Evolutionary conservation across 2,113 vertebrate genomes (phyloP).

Genomic region (Climacteris rufus): DNA sequence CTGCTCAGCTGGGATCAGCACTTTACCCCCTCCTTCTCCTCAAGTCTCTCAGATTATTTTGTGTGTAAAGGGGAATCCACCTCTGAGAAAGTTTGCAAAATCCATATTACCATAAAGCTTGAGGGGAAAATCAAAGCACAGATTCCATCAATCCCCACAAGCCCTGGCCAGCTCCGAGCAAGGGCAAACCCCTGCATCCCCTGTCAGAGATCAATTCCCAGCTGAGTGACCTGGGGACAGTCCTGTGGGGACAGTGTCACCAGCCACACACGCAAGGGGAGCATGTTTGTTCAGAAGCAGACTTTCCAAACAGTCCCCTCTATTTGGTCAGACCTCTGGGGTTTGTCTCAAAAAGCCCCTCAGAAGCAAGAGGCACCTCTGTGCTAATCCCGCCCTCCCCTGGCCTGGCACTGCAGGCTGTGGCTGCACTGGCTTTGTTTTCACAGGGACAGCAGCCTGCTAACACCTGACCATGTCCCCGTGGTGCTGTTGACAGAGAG

Average conservation of each 20-base stretch:
- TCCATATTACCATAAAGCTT: neutral
- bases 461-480: neutral
- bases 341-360: neutral
- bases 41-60: neutral
- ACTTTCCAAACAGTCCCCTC: neutral
- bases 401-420: accelerated
- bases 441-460: neutral
- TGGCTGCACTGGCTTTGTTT: neutral
- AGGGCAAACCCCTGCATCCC: neutral
- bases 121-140: neutral
- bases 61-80: neutral
- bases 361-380: neutral
- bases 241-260: neutral
- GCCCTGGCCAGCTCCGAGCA: neutral
- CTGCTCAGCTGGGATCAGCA: neutral
- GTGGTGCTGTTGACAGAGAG: neutral
- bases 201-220: neutral
- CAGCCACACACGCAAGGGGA: neutral
- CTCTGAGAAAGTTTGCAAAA: neutral
- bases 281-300: neutral
- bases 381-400: neutral
- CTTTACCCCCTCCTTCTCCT: neutral
- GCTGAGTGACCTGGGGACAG: neutral
- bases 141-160: neutral
- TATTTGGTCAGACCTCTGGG: neutral